A percentile compares a stretch with the other conserved stretches of the same genome.
phyloP scores from a whole-genome alignment of 2,797 vertebrate genomes.

The Tympanoctomys barrerae region DNA sequence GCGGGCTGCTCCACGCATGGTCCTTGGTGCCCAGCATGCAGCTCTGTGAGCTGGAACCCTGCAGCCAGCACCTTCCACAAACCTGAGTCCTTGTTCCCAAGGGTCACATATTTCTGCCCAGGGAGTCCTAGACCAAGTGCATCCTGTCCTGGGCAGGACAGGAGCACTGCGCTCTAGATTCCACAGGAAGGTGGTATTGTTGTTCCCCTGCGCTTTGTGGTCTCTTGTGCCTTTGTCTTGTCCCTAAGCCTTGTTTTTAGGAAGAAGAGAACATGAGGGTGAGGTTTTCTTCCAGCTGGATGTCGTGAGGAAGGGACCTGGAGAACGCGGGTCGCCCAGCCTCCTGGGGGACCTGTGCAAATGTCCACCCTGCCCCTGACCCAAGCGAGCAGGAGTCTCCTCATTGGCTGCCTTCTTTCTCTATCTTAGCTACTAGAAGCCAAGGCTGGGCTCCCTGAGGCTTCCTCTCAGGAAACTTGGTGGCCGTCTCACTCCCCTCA shows the following conservation, averaged over 20 bases:
- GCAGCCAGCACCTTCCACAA: neutral
- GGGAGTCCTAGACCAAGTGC: neutral
- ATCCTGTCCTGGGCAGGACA: neutral
- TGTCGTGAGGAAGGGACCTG: neutral
- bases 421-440: neutral
- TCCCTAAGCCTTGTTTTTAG: neutral
- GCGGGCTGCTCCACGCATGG: conserved; percentile 77
- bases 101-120: conserved; percentile 25
- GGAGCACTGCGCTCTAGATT: neutral
- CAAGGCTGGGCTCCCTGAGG: neutral
- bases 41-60: conserved; percentile 80
- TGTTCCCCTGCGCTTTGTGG: neutral
- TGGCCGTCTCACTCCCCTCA: neutral
- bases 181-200: neutral
- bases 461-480: neutral
- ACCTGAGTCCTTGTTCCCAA: neutral
- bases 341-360: neutral
- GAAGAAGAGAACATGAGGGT: neutral
- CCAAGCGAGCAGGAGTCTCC: neutral
- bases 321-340: neutral
- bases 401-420: neutral
- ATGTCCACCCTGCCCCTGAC: neutral
- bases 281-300: neutral
- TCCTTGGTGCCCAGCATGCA: conserved; percentile 91
- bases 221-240: neutral